Base-by-base conservation (phyloP, 1,140 invertebrate species). In the Bicyclus anynana region DNA sequence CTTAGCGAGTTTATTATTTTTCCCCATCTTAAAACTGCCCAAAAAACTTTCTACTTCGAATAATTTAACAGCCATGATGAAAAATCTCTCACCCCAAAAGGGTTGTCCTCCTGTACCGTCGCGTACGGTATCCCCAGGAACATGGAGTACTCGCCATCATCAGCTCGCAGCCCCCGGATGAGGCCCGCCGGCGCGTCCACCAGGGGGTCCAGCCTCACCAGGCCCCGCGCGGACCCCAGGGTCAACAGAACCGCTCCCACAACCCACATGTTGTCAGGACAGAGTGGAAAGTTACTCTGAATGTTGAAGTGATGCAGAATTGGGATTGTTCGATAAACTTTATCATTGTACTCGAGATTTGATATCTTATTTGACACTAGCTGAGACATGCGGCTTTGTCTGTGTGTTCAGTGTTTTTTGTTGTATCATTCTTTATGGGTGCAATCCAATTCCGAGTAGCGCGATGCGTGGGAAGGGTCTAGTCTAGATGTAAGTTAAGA, bases 101-200 rank as follows among this genome's bases (percentile, higher is more conserved):
- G 72, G 60, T 77, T 75, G 4, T 26, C 38, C 2, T 3, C 44
- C 17, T 64, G 44, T 0, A 74, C 54, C 17, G 27, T 12, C n/a
- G 42, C 73, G 16, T 70, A 80, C 2, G 77, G 77, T 67, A 80
- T 70, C 7, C 77, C 77, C 29, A 78, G 40, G 14, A 77, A 80
- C 71, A 76, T 72, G 2, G 61, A 60, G 35, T 77, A 74, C 6
- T 72, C 59, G 2, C 69, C 71, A 59, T 77, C 67, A 2, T 69
- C 53, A 7, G 70, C 65, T 18, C 27, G 46, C 13, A 71, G 13
- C 0, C 77, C 77, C 10, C 66, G 61, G 9, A 80, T 70, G 14
- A 57, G 51, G 0, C 77, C 77, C 0, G 64, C 54, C 1, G 62
- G 61, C 5, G 72, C 65, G 9, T 71, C 49, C 12, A 77, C 74